These are phyloP conservation scores for Macroteleia sp. DNA, from an alignment of 2,888 invertebrate species.

Conservation along the genomic window DNA sequence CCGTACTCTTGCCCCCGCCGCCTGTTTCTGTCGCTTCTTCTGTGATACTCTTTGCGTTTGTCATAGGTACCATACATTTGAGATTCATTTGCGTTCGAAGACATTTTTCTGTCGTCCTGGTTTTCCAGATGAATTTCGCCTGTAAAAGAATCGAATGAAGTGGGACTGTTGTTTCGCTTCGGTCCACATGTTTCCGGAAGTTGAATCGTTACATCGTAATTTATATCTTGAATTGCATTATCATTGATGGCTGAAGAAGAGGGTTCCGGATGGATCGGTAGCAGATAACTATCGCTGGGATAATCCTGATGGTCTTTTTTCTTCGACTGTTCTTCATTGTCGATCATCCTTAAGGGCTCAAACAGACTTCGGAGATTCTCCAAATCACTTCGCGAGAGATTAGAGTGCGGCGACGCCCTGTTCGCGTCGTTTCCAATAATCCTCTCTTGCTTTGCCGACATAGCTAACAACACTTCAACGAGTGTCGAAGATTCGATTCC, in stretches of 20 bases:
- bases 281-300: slow-evolving; percentile 39
- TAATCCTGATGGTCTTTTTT: slow-evolving; percentile 48
- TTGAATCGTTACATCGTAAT: slow-evolving; percentile 40
- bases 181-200: slow-evolving; percentile 23
- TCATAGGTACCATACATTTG: slow-evolving; percentile 26
- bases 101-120: not conserved
- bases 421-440: slow-evolving; percentile 41
- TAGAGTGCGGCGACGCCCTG: slow-evolving; percentile 54
- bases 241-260: slow-evolving; percentile 22
- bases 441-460: slow-evolving; percentile 51
- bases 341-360: slow-evolving; percentile 49
- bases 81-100: not conserved
- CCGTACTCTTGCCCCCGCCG: slow-evolving; percentile 37
- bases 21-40: slow-evolving; percentile 34
- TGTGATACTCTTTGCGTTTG: slow-evolving; percentile 27
- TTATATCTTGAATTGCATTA: slow-evolving; percentile 41
- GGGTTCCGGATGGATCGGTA: slow-evolving; percentile 41
- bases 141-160: slow-evolving; percentile 6
- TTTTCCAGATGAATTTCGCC: slow-evolving; percentile 8
- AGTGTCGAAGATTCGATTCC: slow-evolving; percentile 29
- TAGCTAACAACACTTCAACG: slow-evolving; percentile 34
- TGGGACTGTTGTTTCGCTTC: slow-evolving; percentile 29
- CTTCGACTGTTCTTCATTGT: slow-evolving; percentile 34
- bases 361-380: slow-evolving; percentile 55
- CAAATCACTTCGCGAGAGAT: slow-evolving; percentile 58